phyloP scores from a whole-genome alignment of 2,888 invertebrate species.

The Eupithecia vulgata region DNA sequence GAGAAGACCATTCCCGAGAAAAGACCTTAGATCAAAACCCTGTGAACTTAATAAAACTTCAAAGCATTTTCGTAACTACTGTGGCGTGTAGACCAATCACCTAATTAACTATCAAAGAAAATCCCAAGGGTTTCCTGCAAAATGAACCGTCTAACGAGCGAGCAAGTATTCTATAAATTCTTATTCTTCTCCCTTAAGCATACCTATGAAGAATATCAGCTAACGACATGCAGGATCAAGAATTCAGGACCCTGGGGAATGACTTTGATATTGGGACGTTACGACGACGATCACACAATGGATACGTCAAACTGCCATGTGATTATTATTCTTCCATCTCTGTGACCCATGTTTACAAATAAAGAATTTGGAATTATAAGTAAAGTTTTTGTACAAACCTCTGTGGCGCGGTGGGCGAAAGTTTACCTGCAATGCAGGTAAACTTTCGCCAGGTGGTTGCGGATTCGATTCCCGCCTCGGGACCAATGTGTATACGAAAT shows the following conservation, averaged over 20 bases:
- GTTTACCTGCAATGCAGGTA: too few species aligned
- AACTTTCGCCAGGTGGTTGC: too few species aligned
- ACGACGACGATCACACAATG: background rate
- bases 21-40: background rate
- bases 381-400: too few species aligned
- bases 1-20: background rate
- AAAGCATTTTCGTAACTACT: background rate
- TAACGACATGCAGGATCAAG: constrained; percentile 15
- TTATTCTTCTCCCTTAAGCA: constrained; percentile 14
- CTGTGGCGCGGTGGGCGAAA: too few species aligned
- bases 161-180: constrained; percentile 5
- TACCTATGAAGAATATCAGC: background rate
- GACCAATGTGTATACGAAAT: too few species aligned
- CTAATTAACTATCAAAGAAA: constrained; percentile 2
- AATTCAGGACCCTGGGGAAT: background rate
- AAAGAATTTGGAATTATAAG: too few species aligned
- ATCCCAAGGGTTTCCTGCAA: background rate
- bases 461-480: too few species aligned
- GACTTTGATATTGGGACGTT: background rate
- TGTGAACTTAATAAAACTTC: background rate
- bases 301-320: background rate
- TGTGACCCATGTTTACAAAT: too few species aligned
- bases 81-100: background rate
- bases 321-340: too few species aligned
- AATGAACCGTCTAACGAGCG: constrained; percentile 8